Conservation (phyloP, 2,888 invertebrate species). For the Hesperia comma region DNA sequence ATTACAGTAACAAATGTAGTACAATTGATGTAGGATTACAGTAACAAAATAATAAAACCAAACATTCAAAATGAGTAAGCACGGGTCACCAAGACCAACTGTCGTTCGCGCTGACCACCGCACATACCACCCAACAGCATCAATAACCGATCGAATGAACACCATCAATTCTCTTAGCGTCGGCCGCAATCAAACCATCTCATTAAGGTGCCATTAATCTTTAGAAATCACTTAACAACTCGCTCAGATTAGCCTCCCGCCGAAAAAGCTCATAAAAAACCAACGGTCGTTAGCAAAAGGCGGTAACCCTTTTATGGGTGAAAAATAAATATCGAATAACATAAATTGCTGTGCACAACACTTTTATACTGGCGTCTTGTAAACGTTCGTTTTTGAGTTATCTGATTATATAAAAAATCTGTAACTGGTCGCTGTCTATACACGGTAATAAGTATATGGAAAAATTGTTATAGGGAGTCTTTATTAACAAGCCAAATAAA, state of each 20-base stretch:
- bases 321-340: constrained; percentile 59
- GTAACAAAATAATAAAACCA: too few relatives aligned
- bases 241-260: constrained; percentile 57
- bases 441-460: too few relatives aligned
- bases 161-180: constrained; percentile 45
- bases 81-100: too few relatives aligned
- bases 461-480: too few relatives aligned
- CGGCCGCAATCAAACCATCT: constrained; percentile 47
- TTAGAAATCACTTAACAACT: constrained; percentile 69
- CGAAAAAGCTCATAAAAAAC: constrained; percentile 58
- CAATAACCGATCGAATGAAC: constrained; percentile 40
- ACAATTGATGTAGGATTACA: too few relatives aligned
- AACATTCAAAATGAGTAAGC: too few relatives aligned
- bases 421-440: too few relatives aligned
- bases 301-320: constrained; percentile 55
- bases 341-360: constrained; percentile 50
- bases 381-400: neutral
- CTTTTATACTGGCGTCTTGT: constrained; percentile 19
- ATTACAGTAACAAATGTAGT: too few relatives aligned
- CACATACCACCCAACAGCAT: constrained; percentile 35
- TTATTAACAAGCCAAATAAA: too few relatives aligned
- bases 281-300: constrained; percentile 63
- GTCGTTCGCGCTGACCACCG: constrained; percentile 7
- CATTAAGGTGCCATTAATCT: constrained; percentile 70
- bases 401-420: too few relatives aligned